These are phyloP conservation scores for Eolophus roseicapilla DNA, from an alignment of 2,113 vertebrate genomes.

Conservation along the genomic window DNA sequence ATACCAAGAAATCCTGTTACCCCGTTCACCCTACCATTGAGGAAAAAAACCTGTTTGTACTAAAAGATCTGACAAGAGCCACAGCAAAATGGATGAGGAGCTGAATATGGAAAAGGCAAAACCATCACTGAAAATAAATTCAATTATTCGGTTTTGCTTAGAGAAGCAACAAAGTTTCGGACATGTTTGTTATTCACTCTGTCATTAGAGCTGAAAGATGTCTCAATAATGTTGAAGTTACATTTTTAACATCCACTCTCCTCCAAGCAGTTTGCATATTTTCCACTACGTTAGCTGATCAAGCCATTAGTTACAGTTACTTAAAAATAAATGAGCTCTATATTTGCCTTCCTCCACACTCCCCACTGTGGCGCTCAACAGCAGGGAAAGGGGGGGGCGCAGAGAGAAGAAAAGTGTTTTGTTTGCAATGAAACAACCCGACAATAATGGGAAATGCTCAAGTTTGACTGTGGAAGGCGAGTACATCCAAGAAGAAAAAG, in stretches of 20 bases:
- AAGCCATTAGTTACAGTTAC: constrained; percentile 70
- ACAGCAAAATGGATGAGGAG: constrained; percentile 34
- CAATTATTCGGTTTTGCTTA: constrained; percentile 60
- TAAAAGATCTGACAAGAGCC: constrained; percentile 10
- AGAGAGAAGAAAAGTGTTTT: background rate
- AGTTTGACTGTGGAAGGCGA: background rate
- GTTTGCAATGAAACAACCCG: background rate
- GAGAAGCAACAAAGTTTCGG: constrained; percentile 63
- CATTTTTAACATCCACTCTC: constrained; percentile 66
- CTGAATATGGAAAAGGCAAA: constrained; percentile 2
- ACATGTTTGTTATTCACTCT: constrained; percentile 66
- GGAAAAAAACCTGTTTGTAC: background rate
- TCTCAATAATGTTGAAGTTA: constrained; percentile 70
- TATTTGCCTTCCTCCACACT: constrained; percentile 30
- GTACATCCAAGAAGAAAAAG: background rate
- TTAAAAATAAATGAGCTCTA: constrained; percentile 68
- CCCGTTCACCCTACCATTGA: background rate
- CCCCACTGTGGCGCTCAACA: background rate
- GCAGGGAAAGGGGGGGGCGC: background rate
- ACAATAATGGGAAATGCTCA: background rate
- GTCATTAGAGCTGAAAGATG: constrained; percentile 70
- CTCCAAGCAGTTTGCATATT: constrained; percentile 69
- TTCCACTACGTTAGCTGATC: constrained; percentile 71
- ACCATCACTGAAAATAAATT: constrained; percentile 49
- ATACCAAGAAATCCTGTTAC: background rate